phyloP scores from a whole-genome alignment of 2,888 invertebrate species.

The Chrysolina haemoptera region DNA sequence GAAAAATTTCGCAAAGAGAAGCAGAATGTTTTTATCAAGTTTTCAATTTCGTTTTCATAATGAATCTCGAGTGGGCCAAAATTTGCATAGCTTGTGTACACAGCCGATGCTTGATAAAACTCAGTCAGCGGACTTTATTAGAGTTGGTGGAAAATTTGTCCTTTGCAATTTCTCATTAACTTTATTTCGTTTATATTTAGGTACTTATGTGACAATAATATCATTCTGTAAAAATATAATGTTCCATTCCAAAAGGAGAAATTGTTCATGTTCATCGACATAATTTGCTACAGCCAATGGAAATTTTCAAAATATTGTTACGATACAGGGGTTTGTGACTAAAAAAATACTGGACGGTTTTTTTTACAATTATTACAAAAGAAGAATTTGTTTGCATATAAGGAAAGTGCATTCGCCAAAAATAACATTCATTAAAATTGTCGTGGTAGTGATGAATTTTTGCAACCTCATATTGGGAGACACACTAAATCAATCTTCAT shows the following conservation, averaged over 20 bases:
- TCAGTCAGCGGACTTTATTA: slow-evolving; percentile 4
- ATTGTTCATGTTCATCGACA: background rate
- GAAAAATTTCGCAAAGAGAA: background rate
- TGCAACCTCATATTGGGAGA: no score
- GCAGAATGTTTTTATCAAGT: background rate
- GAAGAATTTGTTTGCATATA: no score
- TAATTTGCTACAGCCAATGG: background rate
- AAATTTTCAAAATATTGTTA: background rate
- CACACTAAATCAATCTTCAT: no score
- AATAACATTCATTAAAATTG: no score
- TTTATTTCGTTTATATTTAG: background rate
- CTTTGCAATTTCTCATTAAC: background rate
- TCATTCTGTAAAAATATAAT: background rate
- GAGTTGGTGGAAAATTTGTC: background rate
- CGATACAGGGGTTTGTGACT: no score
- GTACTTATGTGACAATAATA: background rate
- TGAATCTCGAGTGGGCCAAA: background rate
- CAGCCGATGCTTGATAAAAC: background rate
- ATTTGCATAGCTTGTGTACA: slow-evolving; percentile 5
- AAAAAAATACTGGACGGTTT: no score
- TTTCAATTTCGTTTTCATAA: background rate
- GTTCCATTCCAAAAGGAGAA: background rate
- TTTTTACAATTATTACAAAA: no score
- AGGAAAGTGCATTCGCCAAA: no score
- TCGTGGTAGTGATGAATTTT: no score